Evolutionary conservation across 2,113 vertebrate genomes (phyloP).

Genomic region (human (Homo sapiens)): DNA sequence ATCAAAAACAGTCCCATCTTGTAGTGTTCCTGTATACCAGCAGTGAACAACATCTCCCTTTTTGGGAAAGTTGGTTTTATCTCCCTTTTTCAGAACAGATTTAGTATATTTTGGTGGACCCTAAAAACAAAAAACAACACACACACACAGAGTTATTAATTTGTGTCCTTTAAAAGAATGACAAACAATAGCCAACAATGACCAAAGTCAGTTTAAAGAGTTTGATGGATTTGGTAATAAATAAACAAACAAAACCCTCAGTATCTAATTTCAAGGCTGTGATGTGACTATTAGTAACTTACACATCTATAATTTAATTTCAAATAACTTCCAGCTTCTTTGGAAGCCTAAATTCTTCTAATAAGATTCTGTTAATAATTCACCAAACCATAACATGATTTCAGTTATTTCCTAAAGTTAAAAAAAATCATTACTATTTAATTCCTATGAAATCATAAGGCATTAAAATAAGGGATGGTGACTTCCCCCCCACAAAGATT

Average conservation of each 20-base stretch:
- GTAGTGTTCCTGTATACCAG: conserved; percentile 96
- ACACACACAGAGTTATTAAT: neutral
- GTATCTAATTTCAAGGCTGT: neutral
- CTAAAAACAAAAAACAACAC: conserved; percentile 76
- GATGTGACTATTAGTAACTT: conserved; percentile 6
- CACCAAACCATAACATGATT: conserved; percentile 39
- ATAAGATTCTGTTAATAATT: neutral
- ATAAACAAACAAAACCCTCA: neutral
- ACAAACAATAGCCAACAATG: neutral
- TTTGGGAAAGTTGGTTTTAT: conserved; percentile 96
- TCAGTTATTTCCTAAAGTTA: neutral
- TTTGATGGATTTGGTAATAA: neutral
- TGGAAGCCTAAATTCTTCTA: neutral
- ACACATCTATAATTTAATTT: conserved; percentile 23
- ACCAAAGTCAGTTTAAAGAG: neutral
- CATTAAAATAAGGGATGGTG: neutral
- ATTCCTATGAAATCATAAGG: neutral
- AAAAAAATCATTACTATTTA: conserved; percentile 11
- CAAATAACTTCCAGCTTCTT: neutral
- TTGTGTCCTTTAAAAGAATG: conserved; percentile 3
- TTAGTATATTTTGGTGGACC: conserved; percentile 95
- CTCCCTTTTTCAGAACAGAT: conserved; percentile 93
- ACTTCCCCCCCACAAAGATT: neutral
- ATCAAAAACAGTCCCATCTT: conserved; percentile 97
- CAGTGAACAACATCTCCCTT: conserved; percentile 96